A percentile compares a stretch with the other conserved stretches of the same genome.
Evolutionary conservation across 2,888 invertebrate species (phyloP).

Genomic region (Eilema caniola): DNA sequence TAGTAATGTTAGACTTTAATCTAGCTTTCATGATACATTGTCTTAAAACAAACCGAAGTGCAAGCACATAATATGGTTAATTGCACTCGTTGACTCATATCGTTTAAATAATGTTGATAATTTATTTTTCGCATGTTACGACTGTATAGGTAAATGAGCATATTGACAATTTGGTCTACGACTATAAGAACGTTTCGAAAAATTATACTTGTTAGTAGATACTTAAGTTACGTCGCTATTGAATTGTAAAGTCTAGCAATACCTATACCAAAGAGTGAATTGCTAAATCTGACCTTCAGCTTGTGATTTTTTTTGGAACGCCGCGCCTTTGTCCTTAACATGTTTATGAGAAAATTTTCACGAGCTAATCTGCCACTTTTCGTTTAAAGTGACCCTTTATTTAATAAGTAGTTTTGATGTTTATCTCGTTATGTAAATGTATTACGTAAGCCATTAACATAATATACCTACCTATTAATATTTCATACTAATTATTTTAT

Average conservation of each 20-base stretch:
- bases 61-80: not conserved
- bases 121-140: not conserved
- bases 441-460: not conserved
- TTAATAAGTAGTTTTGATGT: not conserved
- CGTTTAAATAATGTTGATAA: not conserved
- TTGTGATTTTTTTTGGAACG: slow-evolving; percentile 6
- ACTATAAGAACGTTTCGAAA: slow-evolving; percentile 7
- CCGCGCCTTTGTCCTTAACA: not conserved
- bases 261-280: slow-evolving; percentile 13
- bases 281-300: slow-evolving; percentile 20
- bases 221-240: slow-evolving; percentile 1
- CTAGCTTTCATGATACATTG: not conserved
- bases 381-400: not conserved
- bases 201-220: not conserved
- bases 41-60: not conserved
- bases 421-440: not conserved
- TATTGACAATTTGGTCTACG: not conserved
- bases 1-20: not conserved
- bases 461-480: not conserved
- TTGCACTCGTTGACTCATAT: slow-evolving; percentile 1
- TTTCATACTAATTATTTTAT: not conserved
- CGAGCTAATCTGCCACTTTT: slow-evolving; percentile 5
- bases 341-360: slow-evolving; percentile 18
- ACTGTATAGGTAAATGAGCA: not conserved
- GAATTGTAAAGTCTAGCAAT: slow-evolving; percentile 15